Evolutionary conservation across 2,888 invertebrate genomes (phyloP).

Genomic region (Chloroclysta siterata): DNA sequence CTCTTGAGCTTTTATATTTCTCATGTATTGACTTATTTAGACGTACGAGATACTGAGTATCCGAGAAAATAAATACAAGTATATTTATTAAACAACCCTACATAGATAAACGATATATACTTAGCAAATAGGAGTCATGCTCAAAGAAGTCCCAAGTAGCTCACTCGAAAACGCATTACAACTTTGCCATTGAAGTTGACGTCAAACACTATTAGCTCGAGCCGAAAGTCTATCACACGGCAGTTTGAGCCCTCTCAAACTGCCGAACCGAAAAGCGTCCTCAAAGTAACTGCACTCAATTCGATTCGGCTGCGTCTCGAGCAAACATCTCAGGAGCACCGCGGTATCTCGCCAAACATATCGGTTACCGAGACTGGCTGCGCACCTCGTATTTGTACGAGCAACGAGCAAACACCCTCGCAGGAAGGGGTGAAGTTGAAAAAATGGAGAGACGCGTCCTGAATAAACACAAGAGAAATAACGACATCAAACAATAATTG

Average conservation of each 20-base stretch:
- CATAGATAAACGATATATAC: constrained; percentile 1
- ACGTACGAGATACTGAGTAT: not conserved
- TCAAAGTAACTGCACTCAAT: constrained; percentile 71
- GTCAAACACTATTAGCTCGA: constrained; percentile 31
- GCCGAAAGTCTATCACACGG: constrained; percentile 32
- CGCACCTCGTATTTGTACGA: constrained; percentile 73
- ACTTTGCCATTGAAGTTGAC: constrained; percentile 25
- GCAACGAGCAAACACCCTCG: constrained; percentile 54
- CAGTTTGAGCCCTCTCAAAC: constrained; percentile 39
- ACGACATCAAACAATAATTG: constrained; percentile 83
- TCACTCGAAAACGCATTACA: constrained; percentile 30
- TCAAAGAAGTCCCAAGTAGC: constrained; percentile 22
- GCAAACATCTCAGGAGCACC: constrained; percentile 63
- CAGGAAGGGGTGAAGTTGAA: constrained; percentile 73
- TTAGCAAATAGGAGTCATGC: constrained; percentile 14
- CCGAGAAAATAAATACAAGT: constrained; percentile 3
- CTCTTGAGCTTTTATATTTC: constrained; percentile 38
- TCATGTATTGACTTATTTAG: constrained; percentile 21
- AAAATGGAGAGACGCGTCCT: constrained; percentile 74
- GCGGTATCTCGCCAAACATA: constrained; percentile 67
- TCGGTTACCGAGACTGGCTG: constrained; percentile 69
- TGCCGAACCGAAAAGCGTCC: constrained; percentile 32
- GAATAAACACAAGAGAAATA: constrained; percentile 81
- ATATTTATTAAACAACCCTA: constrained; percentile 5
- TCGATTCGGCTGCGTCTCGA: constrained; percentile 66